Base-by-base conservation (phyloP, 1,140 invertebrate species). In the Euwallacea fornicatus region DNA sequence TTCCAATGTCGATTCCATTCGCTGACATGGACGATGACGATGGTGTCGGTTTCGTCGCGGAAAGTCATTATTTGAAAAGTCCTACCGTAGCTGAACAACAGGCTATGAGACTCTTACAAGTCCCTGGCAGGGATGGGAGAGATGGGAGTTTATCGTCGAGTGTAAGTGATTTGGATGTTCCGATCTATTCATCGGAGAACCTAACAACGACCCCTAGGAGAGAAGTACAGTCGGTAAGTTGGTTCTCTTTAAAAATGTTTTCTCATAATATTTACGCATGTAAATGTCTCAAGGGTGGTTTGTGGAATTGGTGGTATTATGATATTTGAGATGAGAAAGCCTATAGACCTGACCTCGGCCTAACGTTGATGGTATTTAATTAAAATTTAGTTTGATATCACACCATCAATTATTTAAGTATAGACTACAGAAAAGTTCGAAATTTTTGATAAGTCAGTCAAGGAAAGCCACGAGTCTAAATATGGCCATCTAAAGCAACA, bases 111-210 rank as follows among this genome's bases (percentile, higher is more conserved):
- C 77, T 84, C 42, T 80, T 88, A 21, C 82, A 83, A 42, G 80
- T 86, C 0, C 86, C 85, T 0, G 74, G 15, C 76, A 78, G 11
- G 75, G 78, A 71, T 13, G 65, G 78, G 56, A 77, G 83, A n/a
- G 83, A 83, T 2, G 76, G 83, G 60, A 87, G 86, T 72, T 84
- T 87, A 61, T 85, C 85, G 8, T 86, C 86, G 66, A 87, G 83
- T 67, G 80, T 87, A 53, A 86, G 83, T 66, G 86, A 87, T 71
- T 81, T 87, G 76, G 85, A 86, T 71, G 84, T 84, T 15, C 86
- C 85, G 7, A 87, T 87, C 75, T 87, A 87, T 70, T 78, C 78
- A 11, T 75, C 76, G 50, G 78, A 81, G 44, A 77, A 77, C 71
- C 69, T 81, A 33, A 78, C 78, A 7, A 77, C 77, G 6, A 74